Evolutionary conservation across 2,888 invertebrate species (phyloP).

Genomic region (Limnephilus rhombicus): DNA sequence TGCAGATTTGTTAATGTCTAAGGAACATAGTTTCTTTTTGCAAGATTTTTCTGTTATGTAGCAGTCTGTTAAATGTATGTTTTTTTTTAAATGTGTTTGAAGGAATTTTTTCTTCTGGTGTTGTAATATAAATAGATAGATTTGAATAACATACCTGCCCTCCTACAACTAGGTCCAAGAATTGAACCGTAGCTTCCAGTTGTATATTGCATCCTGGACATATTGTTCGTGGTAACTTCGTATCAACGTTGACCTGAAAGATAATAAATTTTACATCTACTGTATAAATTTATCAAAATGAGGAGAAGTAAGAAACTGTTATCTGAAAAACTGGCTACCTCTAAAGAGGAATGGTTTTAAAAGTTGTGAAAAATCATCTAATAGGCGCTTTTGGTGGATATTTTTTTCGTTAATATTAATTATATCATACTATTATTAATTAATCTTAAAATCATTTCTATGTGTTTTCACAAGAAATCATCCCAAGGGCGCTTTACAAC

Average conservation of each 20-base stretch:
- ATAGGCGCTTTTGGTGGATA: background rate
- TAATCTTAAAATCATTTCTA: too few relatives aligned
- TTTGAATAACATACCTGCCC: slow-evolving; percentile 78
- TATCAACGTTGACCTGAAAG: slow-evolving; percentile 83
- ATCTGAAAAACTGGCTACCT: background rate
- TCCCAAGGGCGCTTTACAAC: too few relatives aligned
- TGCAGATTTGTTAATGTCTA: too few relatives aligned
- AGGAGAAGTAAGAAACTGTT: background rate
- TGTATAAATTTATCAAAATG: background rate
- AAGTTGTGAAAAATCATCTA: too few relatives aligned
- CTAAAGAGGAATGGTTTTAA: background rate
- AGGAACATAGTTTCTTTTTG: too few relatives aligned
- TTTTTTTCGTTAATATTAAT: background rate
- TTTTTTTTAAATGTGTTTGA: too few relatives aligned
- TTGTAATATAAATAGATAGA: background rate
- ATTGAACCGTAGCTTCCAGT: slow-evolving; percentile 85
- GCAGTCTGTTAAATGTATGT: too few relatives aligned
- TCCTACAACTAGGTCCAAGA: slow-evolving; percentile 83
- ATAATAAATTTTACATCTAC: slow-evolving; percentile 69
- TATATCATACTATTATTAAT: too few relatives aligned
- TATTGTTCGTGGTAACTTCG: slow-evolving; percentile 83
- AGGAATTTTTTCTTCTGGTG: too few relatives aligned
- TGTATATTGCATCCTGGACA: slow-evolving; percentile 88
- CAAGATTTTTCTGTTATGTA: too few relatives aligned
- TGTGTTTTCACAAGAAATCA: background rate